A percentile compares a stretch with the other conserved stretches of the same genome.
These are phyloP conservation scores for Hyperoplus immaculatus DNA, from an alignment of 2,797 vertebrate genomes.

Conservation along the genomic window DNA sequence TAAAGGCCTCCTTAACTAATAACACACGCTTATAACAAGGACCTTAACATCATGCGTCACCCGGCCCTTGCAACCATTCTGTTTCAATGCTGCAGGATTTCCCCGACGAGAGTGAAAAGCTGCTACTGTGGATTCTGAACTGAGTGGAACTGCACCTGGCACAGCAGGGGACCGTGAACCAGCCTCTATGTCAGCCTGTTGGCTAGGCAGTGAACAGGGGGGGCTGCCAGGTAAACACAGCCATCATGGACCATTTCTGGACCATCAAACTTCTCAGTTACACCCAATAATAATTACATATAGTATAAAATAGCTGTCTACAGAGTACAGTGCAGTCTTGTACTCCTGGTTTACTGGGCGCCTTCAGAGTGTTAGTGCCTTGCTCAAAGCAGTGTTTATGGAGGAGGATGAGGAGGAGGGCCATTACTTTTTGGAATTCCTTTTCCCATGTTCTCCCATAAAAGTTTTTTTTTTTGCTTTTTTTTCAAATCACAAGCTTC, in stretches of 20 bases:
- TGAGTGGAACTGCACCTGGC: slow-evolving; percentile 40
- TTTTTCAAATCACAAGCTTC: slow-evolving; percentile 2
- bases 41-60: too few species aligned
- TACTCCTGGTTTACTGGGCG: slow-evolving; percentile 8
- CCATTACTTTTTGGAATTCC: slow-evolving; percentile 16
- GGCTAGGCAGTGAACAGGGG: slow-evolving; percentile 38
- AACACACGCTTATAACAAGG: too few species aligned
- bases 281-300: slow-evolving; percentile 63
- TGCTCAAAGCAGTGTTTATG: slow-evolving; percentile 1
- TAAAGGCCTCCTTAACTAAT: too few species aligned
- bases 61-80: neutral
- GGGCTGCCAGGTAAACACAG: slow-evolving; percentile 48
- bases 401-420: neutral
- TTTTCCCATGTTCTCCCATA: slow-evolving; percentile 31
- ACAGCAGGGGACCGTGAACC: slow-evolving; percentile 43
- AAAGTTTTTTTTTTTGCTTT: neutral
- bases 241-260: slow-evolving; percentile 35
- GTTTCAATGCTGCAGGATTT: slow-evolving; percentile 10
- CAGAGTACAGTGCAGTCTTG: slow-evolving; percentile 23
- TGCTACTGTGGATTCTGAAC: slow-evolving; percentile 34
- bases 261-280: slow-evolving; percentile 57
- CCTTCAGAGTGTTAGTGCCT: slow-evolving; percentile 12
- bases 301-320: slow-evolving; percentile 52
- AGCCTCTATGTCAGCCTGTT: slow-evolving; percentile 48
- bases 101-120: slow-evolving; percentile 43